Conservation (phyloP, 2,113 vertebrate genomes). For the Egretta garzetta region DNA sequence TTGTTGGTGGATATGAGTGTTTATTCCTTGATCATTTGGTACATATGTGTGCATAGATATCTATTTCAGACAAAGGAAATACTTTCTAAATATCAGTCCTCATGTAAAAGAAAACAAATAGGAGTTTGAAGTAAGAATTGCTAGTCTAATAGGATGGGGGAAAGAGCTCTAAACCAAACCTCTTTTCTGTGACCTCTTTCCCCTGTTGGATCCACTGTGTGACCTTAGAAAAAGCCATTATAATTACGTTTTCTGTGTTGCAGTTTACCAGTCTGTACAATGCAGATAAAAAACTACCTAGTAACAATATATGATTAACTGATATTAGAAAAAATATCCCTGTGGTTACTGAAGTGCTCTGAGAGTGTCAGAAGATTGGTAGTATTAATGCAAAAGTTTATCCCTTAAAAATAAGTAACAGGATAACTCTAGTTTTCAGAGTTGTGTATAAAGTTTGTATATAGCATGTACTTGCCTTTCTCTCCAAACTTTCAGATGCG, state of each 20-base stretch:
- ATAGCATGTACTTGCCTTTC: not conserved
- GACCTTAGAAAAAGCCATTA: not conserved
- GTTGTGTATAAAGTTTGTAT: not conserved
- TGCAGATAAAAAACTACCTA: not conserved
- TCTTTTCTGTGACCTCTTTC: not conserved
- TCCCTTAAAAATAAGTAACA: not conserved
- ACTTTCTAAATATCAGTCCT: not conserved
- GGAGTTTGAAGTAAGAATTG: not conserved
- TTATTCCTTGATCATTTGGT: not conserved
- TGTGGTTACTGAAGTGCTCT: not conserved
- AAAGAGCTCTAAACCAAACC: not conserved
- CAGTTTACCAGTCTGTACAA: not conserved
- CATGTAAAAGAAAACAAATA: not conserved
- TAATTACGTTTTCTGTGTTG: not conserved
- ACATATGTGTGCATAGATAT: not conserved
- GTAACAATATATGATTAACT: not conserved
- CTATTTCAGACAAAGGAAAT: not conserved
- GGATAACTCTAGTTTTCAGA: not conserved
- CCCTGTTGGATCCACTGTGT: not conserved
- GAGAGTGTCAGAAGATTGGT: not conserved
- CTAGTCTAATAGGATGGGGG: not conserved
- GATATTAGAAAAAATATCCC: not conserved
- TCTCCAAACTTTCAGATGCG: not conserved
- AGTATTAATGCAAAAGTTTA: not conserved
- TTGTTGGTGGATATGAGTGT: not conserved